Evolutionary conservation across 2,113 vertebrate genomes (phyloP), one percentile per base, ranked within the genome.

Genomic region (Rhodinocichla rosea): DNA sequence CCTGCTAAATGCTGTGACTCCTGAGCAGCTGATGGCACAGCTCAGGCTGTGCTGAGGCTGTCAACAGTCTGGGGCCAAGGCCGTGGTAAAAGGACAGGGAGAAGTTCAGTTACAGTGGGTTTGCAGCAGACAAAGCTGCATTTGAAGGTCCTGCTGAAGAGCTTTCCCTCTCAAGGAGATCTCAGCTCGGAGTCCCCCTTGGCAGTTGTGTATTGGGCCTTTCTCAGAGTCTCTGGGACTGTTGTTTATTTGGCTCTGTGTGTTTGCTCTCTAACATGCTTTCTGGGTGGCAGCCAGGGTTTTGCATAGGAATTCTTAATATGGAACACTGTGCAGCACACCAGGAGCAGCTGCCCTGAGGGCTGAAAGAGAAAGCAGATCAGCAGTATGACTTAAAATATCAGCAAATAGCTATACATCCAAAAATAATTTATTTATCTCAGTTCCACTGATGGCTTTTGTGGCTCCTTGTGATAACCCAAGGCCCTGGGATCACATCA

Each of bases 261-360:
- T 84, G 49, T 92, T 83, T 74, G 70, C 74, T 94, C 80, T 87
- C 74, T 74, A 87, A 87, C 52, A 47, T 32, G n/a, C 40, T 7
- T 92, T 28, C 78, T 86, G 81, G 91, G 78, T 56, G 68, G 49
- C 78, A 93, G 93, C 77, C 90, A 90, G 80, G 40, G 20, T 50
- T 95, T 65, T 90, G 50, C 86, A 95, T 26, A 87, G 90, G 57
- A 89, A 89, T 92, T 89, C 70, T 86, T 85, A 92, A 63, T 87
- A 87, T 60, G 87, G 86, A 92, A 73, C 55, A 33, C 35, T 86
- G 89, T 81, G 60, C 80, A 83, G 62, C 71, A 64, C 70, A 55
- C 37, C 64, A 75, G 74, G 30, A 83, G 56, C 85, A 89, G 85
- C 85, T 87, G 78, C 89, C 89, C 83, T 67, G 63, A 82, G 76